These are phyloP conservation scores for Oligia strigilis DNA, from an alignment of 2,888 invertebrate species.

Conservation along the genomic window DNA sequence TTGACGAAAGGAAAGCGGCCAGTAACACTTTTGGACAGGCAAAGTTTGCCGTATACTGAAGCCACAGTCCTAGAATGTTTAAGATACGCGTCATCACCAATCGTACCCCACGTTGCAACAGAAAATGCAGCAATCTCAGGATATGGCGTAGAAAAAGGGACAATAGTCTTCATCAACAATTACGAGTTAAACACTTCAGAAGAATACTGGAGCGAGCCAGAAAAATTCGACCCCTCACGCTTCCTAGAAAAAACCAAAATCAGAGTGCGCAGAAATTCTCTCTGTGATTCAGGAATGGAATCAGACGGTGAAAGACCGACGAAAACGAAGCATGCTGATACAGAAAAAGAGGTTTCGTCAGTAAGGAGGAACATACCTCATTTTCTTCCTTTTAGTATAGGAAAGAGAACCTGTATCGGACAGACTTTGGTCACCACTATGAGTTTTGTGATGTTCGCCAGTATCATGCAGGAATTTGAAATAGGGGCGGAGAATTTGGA, in stretches of 20 bases:
- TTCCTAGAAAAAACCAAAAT: conserved; percentile 91
- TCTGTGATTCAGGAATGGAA: conserved; percentile 91
- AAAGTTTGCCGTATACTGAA: conserved; percentile 94
- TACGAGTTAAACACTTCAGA: conserved; percentile 94
- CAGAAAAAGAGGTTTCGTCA: conserved; percentile 81
- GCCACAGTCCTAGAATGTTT: conserved; percentile 95
- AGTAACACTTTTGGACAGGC: conserved; percentile 92
- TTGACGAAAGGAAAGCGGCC: conserved; percentile 90
- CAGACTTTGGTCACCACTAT: conserved; percentile 95
- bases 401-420: conserved; percentile 96
- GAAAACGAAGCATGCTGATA: conserved; percentile 71
- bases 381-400: conserved; percentile 96
- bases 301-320: conserved; percentile 83
- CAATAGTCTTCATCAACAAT: conserved; percentile 96
- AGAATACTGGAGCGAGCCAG: conserved; percentile 93
- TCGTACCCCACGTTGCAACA: conserved; percentile 97
- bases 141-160: conserved; percentile 93
- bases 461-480: conserved; percentile 93
- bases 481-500: conserved; percentile 89
- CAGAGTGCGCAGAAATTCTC: conserved; percentile 82
- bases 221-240: conserved; percentile 93
- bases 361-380: conserved; percentile 92
- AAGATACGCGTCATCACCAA: conserved; percentile 95
- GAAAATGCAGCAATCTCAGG: conserved; percentile 94
- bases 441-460: conserved; percentile 93